These are phyloP conservation scores for Epirrita christyi DNA, from an alignment of 2,888 invertebrate species.

Conservation along the genomic window DNA sequence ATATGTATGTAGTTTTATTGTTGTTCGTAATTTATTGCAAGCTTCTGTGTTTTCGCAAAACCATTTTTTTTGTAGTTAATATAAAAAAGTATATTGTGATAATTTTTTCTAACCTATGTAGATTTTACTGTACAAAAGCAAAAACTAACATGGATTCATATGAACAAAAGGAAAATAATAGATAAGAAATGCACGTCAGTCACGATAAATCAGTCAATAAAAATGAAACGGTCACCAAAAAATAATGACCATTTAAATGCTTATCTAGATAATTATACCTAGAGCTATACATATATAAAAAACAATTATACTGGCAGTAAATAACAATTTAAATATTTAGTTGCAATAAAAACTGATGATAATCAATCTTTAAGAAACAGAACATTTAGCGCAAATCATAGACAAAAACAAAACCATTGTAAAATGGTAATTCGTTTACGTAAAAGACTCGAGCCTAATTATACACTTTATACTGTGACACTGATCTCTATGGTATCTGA, in stretches of 20 bases:
- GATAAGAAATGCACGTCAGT: conserved; percentile 38
- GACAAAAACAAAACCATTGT: not conserved
- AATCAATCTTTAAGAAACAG: too few species aligned
- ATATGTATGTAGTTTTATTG: not conserved
- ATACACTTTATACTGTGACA: not conserved
- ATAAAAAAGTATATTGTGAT: too few species aligned
- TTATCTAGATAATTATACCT: conserved; percentile 24
- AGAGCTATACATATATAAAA: not conserved
- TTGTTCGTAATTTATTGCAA: not conserved
- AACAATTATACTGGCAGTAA: not conserved
- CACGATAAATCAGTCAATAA: conserved; percentile 41
- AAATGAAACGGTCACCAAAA: conserved; percentile 43
- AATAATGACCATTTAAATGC: conserved; percentile 36
- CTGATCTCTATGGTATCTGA: not conserved
- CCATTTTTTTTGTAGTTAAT: too few species aligned
- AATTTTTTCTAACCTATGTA: too few species aligned
- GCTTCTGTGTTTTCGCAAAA: not conserved
- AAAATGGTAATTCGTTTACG: not conserved
- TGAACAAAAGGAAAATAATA: conserved; percentile 26
- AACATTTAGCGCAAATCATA: too few species aligned
- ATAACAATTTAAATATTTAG: too few species aligned
- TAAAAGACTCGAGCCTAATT: not conserved
- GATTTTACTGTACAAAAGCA: not conserved
- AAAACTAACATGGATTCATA: not conserved
- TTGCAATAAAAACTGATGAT: too few species aligned